Evolutionary conservation across 2,888 invertebrate genomes (phyloP).

Genomic region (Oxyteleia sp.): DNA sequence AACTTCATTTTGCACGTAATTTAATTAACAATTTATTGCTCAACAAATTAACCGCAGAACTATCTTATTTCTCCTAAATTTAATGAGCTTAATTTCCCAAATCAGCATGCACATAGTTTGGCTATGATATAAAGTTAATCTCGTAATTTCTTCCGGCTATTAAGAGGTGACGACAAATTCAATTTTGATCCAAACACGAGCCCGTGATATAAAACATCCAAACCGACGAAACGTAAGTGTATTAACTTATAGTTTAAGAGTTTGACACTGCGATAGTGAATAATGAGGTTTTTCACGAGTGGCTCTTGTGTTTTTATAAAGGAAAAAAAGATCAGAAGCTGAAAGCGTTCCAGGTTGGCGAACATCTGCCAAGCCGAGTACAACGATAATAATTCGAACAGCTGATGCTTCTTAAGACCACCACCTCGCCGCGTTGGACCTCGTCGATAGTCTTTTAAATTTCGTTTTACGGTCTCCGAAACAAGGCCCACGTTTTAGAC

Average conservation of each 20-base stretch:
- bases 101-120: background rate
- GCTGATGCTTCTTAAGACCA: conserved; percentile 76
- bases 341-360: conserved; percentile 78
- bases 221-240: conserved; percentile 44
- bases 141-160: conserved; percentile 11
- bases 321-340: conserved; percentile 66
- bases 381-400: conserved; percentile 78
- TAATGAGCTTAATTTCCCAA: background rate
- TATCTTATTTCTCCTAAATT: background rate
- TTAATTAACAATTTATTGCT: too few species aligned
- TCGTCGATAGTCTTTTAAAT: conserved; percentile 76
- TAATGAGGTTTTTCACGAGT: conserved; percentile 69
- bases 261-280: conserved; percentile 65
- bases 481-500: conserved; percentile 56
- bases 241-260: conserved; percentile 46
- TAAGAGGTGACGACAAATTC: conserved; percentile 46
- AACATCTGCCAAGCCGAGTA: conserved; percentile 83
- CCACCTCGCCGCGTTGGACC: conserved; percentile 66
- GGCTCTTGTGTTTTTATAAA: conserved; percentile 66
- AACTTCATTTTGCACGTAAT: too few species aligned
- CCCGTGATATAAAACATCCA: conserved; percentile 49
- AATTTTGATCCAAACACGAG: conserved; percentile 43
- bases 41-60: too few species aligned
- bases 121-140: background rate
- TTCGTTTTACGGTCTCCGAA: conserved; percentile 66